These are phyloP conservation scores for Nyctereutes procyonoides DNA, from an alignment of 2,113 vertebrate genomes.

Conservation along the genomic window DNA sequence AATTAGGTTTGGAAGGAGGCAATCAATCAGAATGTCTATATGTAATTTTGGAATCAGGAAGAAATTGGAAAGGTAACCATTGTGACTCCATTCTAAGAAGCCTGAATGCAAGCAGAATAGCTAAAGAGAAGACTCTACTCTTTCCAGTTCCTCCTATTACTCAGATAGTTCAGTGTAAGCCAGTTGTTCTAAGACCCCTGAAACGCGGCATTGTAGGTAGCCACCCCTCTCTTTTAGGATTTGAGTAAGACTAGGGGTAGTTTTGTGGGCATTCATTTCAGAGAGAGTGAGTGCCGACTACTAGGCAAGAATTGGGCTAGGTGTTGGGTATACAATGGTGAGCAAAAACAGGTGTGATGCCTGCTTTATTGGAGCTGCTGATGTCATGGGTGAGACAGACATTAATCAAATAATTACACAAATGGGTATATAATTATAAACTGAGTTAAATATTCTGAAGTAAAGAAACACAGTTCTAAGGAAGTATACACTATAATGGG, in stretches of 20 bases:
- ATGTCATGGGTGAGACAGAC: conserved; percentile 47
- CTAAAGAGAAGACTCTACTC: not conserved
- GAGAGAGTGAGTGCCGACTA: not conserved
- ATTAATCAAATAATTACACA: conserved; percentile 62
- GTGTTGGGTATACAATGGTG: conserved; percentile 9
- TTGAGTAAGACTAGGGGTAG: not conserved
- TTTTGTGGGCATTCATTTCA: not conserved
- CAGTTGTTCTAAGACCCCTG: not conserved
- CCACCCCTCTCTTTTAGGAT: not conserved
- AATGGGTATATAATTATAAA: conserved; percentile 44
- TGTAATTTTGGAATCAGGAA: conserved; percentile 60
- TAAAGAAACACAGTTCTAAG: conserved; percentile 38
- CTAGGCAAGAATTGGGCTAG: not conserved
- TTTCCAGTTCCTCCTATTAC: not conserved
- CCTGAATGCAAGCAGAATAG: conserved; percentile 25
- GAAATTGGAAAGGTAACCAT: conserved; percentile 44
- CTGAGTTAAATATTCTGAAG: conserved; percentile 35
- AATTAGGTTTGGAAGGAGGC: not conserved
- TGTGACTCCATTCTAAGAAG: conserved; percentile 44
- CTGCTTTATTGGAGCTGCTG: conserved; percentile 60
- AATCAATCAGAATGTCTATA: conserved; percentile 43
- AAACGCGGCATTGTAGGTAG: not conserved
- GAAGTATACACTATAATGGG: not conserved
- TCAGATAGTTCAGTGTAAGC: not conserved
- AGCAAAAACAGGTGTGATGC: conserved; percentile 60